phyloP scores from a whole-genome alignment of 2,797 vertebrate genomes.

The Rachycentron canadum region DNA sequence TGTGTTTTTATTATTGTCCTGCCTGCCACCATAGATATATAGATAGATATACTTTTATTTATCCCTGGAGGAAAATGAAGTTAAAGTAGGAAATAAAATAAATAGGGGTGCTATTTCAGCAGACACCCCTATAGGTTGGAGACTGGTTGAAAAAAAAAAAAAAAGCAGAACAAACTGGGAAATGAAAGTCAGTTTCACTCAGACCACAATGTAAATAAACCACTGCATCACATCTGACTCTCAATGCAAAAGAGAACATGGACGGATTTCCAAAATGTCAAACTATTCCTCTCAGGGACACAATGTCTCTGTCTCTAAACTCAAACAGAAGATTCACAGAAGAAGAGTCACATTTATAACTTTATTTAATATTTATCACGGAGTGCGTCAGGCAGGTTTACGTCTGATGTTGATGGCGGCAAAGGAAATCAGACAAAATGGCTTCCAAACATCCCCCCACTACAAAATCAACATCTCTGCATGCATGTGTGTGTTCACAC shows the following conservation, averaged over 20 bases:
- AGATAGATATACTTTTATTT: too few species aligned
- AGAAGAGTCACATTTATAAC: too few species aligned
- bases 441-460: not conserved
- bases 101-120: too few species aligned
- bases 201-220: not conserved
- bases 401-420: not conserved
- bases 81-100: too few species aligned
- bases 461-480: not conserved
- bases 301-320: not conserved
- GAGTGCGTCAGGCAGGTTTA: not conserved
- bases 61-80: too few species aligned
- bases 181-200: not conserved
- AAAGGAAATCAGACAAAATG: not conserved
- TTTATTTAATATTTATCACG: not conserved
- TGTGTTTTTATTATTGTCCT: too few species aligned
- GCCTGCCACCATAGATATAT: too few species aligned
- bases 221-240: not conserved
- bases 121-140: too few species aligned
- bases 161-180: too few species aligned
- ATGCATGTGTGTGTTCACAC: conserved; percentile 14
- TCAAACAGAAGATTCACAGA: not conserved
- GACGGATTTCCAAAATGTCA: not conserved
- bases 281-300: not conserved
- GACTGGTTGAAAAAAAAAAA: too few species aligned
- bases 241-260: too few species aligned